Evolutionary conservation across 2,888 invertebrate species (phyloP), one percentile per base, ranked within the genome.

Genomic region (Metalampra italica): DNA sequence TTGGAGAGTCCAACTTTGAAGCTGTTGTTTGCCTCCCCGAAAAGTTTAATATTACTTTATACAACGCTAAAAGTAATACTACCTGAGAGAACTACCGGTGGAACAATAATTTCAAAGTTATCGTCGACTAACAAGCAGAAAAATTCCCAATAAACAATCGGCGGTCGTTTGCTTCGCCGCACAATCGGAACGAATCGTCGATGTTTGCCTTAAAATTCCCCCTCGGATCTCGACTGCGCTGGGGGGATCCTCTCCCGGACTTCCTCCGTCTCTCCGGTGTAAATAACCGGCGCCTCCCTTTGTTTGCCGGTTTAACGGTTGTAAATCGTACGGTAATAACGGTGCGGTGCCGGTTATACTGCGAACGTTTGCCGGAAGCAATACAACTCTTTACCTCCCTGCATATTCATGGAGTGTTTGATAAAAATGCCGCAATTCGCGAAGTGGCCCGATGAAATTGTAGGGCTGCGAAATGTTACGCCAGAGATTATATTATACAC

Each of bases 301-400:
- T 77, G 78, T 78, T 75, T 75, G 71, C 65, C 62, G 68, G 73
- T 71, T 60, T 74, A 70, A 70, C 70, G 69, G 73, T 67, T 75
- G 78, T 77, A 77, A 78, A 82, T 82, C 74, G 75, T 69, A 71
- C 63, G 72, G 74, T 70, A 79, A 78, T 79, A 77, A 75, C 69
- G 66, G 62, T 64, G 49, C 47, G 49, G 47, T 49, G 46, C 39
- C 50, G 46, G 50, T 45, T 47, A 49, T 32, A 43, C 49, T 46
- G 38, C 45, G 55, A 50, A 50, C 67, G 66, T 64, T 57, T 60
- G 63, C 63, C 66, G 71, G 68, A 73, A 69, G 68, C 68, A 71
- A 71, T 70, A 66, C 66, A 65, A 69, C 66, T 73, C 66, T 68
- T 70, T 63, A 60, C 64, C 62, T 60, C 57, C 60, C 64, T 71